These are phyloP conservation scores for Allygus modestus DNA, from an alignment of 2,888 invertebrate species.

Conservation along the genomic window DNA sequence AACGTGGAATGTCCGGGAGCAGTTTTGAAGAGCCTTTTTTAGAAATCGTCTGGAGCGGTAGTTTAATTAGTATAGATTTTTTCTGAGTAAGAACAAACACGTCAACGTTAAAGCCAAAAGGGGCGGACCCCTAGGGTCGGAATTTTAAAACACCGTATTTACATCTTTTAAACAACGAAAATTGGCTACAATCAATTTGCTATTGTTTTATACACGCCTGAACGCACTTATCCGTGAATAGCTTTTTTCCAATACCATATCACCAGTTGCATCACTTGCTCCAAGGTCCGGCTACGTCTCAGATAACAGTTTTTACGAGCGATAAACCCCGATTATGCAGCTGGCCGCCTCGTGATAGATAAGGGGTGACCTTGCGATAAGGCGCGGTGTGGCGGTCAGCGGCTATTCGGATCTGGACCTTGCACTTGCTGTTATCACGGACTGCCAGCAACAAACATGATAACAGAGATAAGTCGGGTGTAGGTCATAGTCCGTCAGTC, in stretches of 20 bases:
- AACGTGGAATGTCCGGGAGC: no score
- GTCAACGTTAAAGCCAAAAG: no score
- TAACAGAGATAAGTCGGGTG: slow-evolving; percentile 16
- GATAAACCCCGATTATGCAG: slow-evolving; percentile 37
- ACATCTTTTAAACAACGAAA: no score
- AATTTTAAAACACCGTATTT: no score
- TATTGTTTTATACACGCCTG: no score
- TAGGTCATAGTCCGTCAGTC: slow-evolving; percentile 38
- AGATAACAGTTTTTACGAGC: slow-evolving; percentile 29
- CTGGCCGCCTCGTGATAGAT: slow-evolving; percentile 35
- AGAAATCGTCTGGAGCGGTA: no score
- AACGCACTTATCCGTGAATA: no score
- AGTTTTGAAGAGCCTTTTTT: no score
- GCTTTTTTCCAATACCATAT: neutral
- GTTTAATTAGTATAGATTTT: no score
- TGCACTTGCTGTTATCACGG: slow-evolving; percentile 32
- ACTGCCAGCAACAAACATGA: slow-evolving; percentile 44
- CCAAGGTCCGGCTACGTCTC: slow-evolving; percentile 27
- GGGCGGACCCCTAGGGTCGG: no score
- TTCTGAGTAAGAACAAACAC: no score
- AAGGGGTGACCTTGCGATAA: slow-evolving; percentile 52
- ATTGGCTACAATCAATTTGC: no score
- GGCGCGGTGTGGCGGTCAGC: slow-evolving; percentile 40
- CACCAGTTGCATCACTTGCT: slow-evolving; percentile 2
- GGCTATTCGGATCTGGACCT: slow-evolving; percentile 28